phyloP scores from a whole-genome alignment of 2,888 invertebrate genomes.

The Acanthosepion esculentum region DNA sequence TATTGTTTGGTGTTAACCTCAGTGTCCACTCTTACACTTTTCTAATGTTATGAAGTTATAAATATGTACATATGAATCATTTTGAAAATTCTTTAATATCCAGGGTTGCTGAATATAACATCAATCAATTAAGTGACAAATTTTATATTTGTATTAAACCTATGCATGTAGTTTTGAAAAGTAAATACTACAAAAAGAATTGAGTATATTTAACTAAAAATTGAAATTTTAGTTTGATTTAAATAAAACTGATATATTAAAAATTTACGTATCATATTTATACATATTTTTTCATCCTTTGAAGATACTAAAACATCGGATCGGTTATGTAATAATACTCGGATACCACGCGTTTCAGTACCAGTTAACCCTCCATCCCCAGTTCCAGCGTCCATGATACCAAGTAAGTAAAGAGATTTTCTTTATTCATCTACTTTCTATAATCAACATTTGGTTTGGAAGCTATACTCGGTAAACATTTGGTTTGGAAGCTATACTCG shows the following conservation, averaged over 20 bases:
- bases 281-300: not conserved
- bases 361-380: constrained; percentile 23
- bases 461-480: not conserved
- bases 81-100: not conserved
- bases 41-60: not conserved
- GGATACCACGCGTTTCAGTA: not conserved
- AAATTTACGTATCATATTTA: not conserved
- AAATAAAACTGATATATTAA: not conserved
- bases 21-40: too few relatives aligned
- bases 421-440: not conserved
- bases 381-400: not conserved
- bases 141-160: too few relatives aligned
- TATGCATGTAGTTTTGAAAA: too few relatives aligned
- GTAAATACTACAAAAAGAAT: too few relatives aligned
- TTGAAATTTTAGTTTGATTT: too few relatives aligned
- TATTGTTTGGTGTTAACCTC: too few relatives aligned
- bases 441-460: not conserved
- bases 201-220: too few relatives aligned
- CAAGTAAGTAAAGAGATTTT: not conserved
- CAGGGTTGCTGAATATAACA: too few relatives aligned
- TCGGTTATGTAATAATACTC: constrained; percentile 37
- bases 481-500: not conserved
- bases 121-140: too few relatives aligned
- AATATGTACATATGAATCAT: not conserved
- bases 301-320: not conserved